These are phyloP conservation scores for Thermophis baileyi DNA, from an alignment of 2,113 vertebrate genomes.

Conservation along the genomic window DNA sequence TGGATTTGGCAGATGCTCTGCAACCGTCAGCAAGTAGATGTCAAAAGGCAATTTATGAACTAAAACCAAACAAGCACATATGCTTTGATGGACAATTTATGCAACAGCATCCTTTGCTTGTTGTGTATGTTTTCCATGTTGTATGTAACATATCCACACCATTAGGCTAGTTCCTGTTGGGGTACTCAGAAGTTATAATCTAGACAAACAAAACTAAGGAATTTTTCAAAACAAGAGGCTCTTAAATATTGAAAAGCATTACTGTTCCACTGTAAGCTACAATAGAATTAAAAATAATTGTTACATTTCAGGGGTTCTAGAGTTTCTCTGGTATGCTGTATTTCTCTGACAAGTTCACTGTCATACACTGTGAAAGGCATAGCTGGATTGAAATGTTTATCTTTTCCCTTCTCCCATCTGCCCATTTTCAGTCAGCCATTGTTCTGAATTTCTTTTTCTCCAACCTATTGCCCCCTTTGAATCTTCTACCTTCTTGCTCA, in stretches of 20 bases:
- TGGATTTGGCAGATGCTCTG: not conserved
- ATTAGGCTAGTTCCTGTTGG: not conserved
- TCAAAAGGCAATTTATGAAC: not conserved
- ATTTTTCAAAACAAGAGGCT: not conserved
- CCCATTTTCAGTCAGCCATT: not conserved
- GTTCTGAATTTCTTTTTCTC: not conserved
- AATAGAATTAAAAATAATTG: not conserved
- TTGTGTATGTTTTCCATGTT: not conserved
- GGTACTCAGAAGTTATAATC: not conserved
- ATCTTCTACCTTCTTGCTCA: not conserved
- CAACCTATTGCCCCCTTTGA: not conserved
- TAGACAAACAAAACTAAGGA: not conserved
- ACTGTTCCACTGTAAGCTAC: not conserved
- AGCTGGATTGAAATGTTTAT: not conserved
- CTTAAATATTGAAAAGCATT: not conserved
- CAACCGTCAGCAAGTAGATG: not conserved
- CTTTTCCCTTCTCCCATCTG: not conserved
- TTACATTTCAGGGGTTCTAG: not conserved
- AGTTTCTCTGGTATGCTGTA: not conserved
- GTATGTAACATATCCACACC: not conserved
- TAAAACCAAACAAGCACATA: not conserved
- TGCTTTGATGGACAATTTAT: not conserved
- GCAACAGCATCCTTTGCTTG: not conserved
- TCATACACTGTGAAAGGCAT: not conserved
- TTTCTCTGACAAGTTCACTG: not conserved